A percentile compares a stretch with the other conserved stretches of the same genome.
Conservation (phyloP, 2,888 invertebrate species). For the Boloria selene region DNA sequence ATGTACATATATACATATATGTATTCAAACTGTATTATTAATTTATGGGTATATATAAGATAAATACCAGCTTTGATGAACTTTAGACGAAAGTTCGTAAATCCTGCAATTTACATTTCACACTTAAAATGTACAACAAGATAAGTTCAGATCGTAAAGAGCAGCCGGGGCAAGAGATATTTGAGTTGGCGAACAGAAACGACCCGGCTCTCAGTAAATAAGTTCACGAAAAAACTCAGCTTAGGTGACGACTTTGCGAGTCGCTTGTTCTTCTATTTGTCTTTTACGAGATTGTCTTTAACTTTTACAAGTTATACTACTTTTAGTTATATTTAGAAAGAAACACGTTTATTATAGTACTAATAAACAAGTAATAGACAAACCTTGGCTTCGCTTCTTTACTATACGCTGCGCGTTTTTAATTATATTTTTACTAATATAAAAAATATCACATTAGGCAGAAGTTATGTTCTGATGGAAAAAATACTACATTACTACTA, state of each 20-base stretch:
- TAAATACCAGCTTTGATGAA: constrained; percentile 4
- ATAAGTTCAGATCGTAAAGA: constrained; percentile 46
- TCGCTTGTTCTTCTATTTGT: constrained; percentile 33
- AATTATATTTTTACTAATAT: no score
- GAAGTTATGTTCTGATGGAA: no score
- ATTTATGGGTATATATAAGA: background rate
- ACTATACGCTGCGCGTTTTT: no score
- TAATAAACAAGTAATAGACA: no score
- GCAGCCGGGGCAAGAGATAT: constrained; percentile 47
- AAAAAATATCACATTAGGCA: no score
- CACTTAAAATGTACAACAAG: constrained; percentile 35
- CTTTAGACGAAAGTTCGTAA: constrained; percentile 13
- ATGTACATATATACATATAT: no score
- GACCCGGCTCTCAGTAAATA: constrained; percentile 49
- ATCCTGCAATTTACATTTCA: constrained; percentile 31
- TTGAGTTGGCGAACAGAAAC: constrained; percentile 47
- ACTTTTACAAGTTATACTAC: background rate
- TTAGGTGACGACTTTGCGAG: constrained; percentile 53
- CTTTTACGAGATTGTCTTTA: constrained; percentile 31
- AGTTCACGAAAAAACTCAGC: constrained; percentile 52
- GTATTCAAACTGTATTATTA: no score
- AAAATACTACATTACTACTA: no score
- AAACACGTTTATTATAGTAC: no score
- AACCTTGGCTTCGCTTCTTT: no score
- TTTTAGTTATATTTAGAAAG: no score